A percentile compares a stretch with the other conserved stretches of the same genome.
phyloP scores from a whole-genome alignment of 2,797 vertebrate species.

The Coluber constrictor region DNA sequence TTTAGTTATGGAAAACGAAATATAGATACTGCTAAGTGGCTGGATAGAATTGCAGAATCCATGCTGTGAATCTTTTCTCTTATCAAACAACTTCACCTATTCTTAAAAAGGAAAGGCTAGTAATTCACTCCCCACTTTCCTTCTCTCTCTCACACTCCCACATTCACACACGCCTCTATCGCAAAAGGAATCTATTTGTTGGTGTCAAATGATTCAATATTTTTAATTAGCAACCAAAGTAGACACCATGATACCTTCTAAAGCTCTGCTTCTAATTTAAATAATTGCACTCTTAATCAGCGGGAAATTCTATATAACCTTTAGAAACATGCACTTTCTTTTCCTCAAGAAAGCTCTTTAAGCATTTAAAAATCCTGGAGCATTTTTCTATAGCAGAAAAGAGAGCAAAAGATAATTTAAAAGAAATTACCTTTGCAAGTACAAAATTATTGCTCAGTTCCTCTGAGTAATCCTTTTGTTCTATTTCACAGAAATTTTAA shows the following conservation, averaged over 20 bases:
- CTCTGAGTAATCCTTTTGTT: not conserved
- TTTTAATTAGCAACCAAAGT: constrained; percentile 19
- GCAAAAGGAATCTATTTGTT: not conserved
- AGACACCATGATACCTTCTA: not conserved
- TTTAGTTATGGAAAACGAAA: not conserved
- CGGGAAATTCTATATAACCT: constrained; percentile 24
- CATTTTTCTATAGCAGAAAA: not conserved
- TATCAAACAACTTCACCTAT: not conserved
- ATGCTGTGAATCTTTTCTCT: not conserved
- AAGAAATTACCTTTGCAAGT: not conserved
- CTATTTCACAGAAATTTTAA: not conserved
- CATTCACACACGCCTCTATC: not conserved
- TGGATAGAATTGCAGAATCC: not conserved
- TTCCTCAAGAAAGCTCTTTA: constrained; percentile 20
- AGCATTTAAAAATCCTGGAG: not conserved
- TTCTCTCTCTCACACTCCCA: no score
- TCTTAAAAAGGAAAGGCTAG: not conserved
- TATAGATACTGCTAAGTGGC: not conserved
- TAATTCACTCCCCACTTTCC: not conserved
- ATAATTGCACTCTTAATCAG: constrained; percentile 26
- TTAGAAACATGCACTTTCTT: constrained; percentile 22
- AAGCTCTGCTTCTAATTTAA: constrained; percentile 25
- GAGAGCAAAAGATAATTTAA: not conserved
- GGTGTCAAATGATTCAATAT: not conserved
- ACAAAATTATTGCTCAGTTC: not conserved